Evolutionary conservation across 2,113 vertebrate species (phyloP).

Genomic region (Stomatorhinus ivindoensis): DNA sequence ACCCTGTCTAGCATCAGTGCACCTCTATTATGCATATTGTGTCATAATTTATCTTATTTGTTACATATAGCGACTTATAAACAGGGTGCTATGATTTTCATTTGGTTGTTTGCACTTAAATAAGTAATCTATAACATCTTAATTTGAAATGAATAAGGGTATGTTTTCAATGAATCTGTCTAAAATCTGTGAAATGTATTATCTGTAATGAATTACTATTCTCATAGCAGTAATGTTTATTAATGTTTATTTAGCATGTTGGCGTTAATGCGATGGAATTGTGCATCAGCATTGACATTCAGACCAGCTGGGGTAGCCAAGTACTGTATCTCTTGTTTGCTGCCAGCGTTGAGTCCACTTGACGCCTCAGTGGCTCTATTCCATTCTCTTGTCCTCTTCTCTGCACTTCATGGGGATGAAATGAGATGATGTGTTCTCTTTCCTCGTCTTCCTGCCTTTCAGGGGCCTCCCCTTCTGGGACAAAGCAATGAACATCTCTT

Average conservation of each 20-base stretch:
- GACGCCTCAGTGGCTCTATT: slow-evolving; percentile 33
- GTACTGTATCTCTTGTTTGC: neutral
- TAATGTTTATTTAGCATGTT: slow-evolving; percentile 22
- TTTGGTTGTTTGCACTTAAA: neutral
- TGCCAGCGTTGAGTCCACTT: neutral
- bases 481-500: slow-evolving; percentile 90
- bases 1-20: neutral
- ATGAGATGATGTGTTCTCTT: slow-evolving; percentile 82
- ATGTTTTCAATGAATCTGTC: neutral
- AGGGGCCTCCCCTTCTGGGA: slow-evolving; percentile 82
- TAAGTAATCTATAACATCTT: neutral
- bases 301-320: slow-evolving; percentile 7
- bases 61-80: neutral
- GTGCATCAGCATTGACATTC: slow-evolving; percentile 2
- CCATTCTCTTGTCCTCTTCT: slow-evolving; percentile 51
- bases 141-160: neutral
- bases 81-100: neutral
- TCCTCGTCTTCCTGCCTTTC: slow-evolving; percentile 84
- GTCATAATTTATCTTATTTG: neutral
- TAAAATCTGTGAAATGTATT: slow-evolving; percentile 30
- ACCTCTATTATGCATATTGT: neutral
- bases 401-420: slow-evolving; percentile 84
- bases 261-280: slow-evolving; percentile 29
- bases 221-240: slow-evolving; percentile 9
- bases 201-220: slow-evolving; percentile 30